Conservation (phyloP, 2,888 invertebrate genomes). For the Chrysina gloriosa region DNA sequence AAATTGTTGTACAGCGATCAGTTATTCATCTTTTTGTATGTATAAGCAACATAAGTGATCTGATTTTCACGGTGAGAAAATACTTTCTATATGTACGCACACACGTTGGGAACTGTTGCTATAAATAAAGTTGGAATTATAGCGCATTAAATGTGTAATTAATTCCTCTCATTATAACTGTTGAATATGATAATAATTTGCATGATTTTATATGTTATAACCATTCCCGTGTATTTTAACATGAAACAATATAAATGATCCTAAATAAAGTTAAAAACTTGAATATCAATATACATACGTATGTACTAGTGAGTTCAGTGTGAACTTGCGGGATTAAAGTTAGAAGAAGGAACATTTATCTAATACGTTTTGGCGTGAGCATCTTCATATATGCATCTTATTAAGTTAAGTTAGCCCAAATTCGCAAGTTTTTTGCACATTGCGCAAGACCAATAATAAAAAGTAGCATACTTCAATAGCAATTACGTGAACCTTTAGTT, state of each 20-base stretch:
- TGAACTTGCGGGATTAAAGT: too few relatives aligned
- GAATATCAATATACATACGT: too few relatives aligned
- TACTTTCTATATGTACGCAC: constrained; percentile 21
- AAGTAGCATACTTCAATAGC: constrained; percentile 3
- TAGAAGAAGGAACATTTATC: too few relatives aligned
- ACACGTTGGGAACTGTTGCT: constrained; percentile 28
- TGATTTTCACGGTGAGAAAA: constrained; percentile 36
- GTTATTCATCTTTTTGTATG: background rate
- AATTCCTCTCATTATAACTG: constrained; percentile 31
- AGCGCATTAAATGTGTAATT: constrained; percentile 21
- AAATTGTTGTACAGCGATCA: constrained; percentile 9
- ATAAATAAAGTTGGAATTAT: constrained; percentile 12
- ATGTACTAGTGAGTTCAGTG: too few relatives aligned
- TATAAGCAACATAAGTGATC: constrained; percentile 23
- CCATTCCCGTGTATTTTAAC: background rate
- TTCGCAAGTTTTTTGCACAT: background rate
- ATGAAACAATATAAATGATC: background rate
- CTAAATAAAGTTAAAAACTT: too few relatives aligned
- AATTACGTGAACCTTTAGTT: background rate
- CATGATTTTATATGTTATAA: constrained; percentile 21
- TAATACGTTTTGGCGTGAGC: too few relatives aligned
- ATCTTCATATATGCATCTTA: too few relatives aligned
- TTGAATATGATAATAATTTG: constrained; percentile 22
- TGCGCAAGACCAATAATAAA: constrained; percentile 10
- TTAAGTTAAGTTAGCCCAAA: too few relatives aligned